phyloP scores from a whole-genome alignment of 2,797 vertebrate genomes.

The Molossus alvarezi region DNA sequence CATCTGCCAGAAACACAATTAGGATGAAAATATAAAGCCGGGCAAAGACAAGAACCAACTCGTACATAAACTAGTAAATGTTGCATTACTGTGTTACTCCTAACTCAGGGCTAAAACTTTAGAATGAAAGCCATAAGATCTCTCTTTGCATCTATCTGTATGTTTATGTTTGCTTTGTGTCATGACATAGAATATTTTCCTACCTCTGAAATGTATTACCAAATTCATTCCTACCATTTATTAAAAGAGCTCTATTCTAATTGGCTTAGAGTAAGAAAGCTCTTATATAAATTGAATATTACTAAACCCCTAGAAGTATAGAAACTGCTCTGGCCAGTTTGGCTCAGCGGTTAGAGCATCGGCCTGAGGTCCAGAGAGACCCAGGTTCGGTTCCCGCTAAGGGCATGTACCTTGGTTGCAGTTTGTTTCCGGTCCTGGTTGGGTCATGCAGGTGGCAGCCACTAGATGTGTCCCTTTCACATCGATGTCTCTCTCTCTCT shows the following conservation, averaged over 20 bases:
- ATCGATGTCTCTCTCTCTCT: too few relatives aligned
- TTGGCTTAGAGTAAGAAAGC: neutral
- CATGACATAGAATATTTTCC: neutral
- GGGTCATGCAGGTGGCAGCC: too few relatives aligned
- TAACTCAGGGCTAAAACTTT: neutral
- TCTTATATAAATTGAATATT: slow-evolving; percentile 16
- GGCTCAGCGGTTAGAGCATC: too few relatives aligned
- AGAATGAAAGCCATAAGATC: neutral
- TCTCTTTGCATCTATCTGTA: neutral
- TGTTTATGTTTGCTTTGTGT: neutral
- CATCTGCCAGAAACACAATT: slow-evolving; percentile 17
- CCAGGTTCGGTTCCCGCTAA: too few relatives aligned
- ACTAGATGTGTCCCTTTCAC: too few relatives aligned
- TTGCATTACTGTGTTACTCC: neutral
- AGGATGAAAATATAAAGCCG: slow-evolving; percentile 51
- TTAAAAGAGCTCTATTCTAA: slow-evolving; percentile 20
- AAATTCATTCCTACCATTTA: neutral
- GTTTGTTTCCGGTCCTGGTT: too few relatives aligned
- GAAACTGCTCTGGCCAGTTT: neutral
- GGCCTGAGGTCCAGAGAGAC: too few relatives aligned
- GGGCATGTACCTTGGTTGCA: too few relatives aligned
- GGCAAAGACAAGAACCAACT: neutral
- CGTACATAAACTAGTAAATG: slow-evolving; percentile 13
- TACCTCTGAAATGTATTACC: neutral
- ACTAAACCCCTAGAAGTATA: neutral